Evolutionary conservation across 1,140 invertebrate species (phyloP).

Genomic region (Leptinotarsa texana): DNA sequence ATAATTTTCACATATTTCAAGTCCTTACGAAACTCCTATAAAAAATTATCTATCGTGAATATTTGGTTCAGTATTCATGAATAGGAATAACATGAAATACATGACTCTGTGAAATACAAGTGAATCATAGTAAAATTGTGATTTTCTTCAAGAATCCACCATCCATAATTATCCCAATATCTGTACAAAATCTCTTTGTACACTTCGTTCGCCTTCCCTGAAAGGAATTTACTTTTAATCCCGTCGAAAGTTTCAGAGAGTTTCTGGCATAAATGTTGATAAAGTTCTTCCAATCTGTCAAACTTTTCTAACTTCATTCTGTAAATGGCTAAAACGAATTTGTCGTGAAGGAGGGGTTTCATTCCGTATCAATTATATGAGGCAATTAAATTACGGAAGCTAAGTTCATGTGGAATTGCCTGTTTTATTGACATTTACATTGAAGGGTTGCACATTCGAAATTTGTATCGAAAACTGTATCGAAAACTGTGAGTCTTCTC

Average conservation of each 20-base stretch:
- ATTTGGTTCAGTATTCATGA: too few species aligned
- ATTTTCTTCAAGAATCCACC: not conserved
- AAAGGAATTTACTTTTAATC: conserved; percentile 37
- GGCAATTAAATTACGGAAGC: conserved; percentile 19
- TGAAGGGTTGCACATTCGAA: too few species aligned
- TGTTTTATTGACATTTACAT: conserved; percentile 14
- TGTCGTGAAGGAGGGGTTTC: conserved; percentile 38
- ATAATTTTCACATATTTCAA: too few species aligned
- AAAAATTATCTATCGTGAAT: too few species aligned
- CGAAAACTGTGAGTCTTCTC: too few species aligned
- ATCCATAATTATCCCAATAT: not conserved
- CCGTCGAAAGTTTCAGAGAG: conserved; percentile 27
- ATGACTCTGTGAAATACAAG: too few species aligned
- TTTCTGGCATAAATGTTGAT: conserved; percentile 38
- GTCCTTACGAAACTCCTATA: too few species aligned
- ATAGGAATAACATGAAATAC: too few species aligned
- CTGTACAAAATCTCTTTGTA: conserved; percentile 25
- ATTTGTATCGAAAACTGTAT: too few species aligned
- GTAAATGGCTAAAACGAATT: conserved; percentile 35
- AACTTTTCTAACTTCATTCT: conserved; percentile 41
- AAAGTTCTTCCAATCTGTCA: conserved; percentile 41
- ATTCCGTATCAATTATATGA: conserved; percentile 39
- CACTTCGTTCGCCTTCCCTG: conserved; percentile 26
- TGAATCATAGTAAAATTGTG: not conserved
- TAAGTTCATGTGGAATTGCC: conserved; percentile 4